These are phyloP conservation scores for Gopherus evgoodei DNA, from an alignment of 2,113 vertebrate species.

Conservation along the genomic window DNA sequence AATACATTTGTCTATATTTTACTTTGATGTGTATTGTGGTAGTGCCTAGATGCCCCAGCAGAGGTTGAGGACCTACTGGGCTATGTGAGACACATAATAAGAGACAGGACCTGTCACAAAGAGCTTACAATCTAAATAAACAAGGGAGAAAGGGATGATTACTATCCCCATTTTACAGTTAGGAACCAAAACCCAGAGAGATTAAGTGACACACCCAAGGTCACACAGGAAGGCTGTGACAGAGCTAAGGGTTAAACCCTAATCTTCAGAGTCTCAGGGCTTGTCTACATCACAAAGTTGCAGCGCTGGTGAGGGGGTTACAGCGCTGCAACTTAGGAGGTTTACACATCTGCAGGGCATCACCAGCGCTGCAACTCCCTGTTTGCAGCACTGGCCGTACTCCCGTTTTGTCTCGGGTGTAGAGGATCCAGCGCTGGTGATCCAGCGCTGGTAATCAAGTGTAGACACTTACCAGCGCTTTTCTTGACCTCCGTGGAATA, in stretches of 20 bases:
- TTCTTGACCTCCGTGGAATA: too few species aligned
- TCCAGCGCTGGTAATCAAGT: too few species aligned
- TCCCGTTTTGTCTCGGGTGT: too few species aligned
- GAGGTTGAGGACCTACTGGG: fast-evolving
- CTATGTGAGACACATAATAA: background rate
- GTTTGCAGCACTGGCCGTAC: too few species aligned
- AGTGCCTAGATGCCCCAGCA: background rate
- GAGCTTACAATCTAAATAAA: background rate
- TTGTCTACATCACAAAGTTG: too few species aligned
- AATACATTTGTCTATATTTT: background rate
- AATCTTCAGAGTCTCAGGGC: background rate
- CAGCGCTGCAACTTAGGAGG: too few species aligned
- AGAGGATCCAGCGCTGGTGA: too few species aligned
- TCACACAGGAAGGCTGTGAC: background rate
- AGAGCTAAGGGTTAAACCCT: background rate
- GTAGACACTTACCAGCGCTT: too few species aligned
- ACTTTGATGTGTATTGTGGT: background rate
- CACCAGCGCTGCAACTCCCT: too few species aligned
- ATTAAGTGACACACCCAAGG: fast-evolving
- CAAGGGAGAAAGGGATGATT: background rate
- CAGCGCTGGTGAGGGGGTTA: too few species aligned
- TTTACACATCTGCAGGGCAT: too few species aligned
- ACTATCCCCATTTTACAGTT: fast-evolving
- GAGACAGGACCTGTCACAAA: fast-evolving
- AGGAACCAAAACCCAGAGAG: fast-evolving